These are phyloP conservation scores for Momotus momota DNA, from an alignment of 2,797 vertebrate genomes.

Conservation along the genomic window DNA sequence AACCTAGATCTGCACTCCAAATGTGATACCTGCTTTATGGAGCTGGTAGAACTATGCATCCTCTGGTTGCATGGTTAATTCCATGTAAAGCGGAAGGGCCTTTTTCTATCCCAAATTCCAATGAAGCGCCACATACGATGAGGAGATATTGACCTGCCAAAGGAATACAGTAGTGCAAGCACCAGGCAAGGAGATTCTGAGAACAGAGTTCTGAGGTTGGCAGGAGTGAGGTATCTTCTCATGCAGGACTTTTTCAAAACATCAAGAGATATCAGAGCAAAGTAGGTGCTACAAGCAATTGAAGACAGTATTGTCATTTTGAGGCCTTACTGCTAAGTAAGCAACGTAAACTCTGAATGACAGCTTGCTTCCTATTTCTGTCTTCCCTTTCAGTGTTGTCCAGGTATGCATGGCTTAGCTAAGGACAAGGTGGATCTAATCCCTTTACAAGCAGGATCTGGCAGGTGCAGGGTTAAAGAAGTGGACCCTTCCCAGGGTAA, in stretches of 20 bases:
- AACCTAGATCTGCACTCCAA: background rate
- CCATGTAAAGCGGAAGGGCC: background rate
- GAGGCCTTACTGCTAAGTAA: background rate
- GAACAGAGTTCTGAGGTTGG: background rate
- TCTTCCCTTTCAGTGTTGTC: background rate
- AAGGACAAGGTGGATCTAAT: background rate
- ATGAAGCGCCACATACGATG: background rate
- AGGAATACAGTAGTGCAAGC: background rate
- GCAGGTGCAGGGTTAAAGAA: background rate
- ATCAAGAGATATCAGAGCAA: background rate
- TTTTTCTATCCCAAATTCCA: background rate
- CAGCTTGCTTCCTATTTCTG: background rate
- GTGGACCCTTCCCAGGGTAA: background rate
- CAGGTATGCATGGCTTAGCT: fast-evolving
- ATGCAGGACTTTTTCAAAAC: background rate
- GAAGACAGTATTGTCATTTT: background rate
- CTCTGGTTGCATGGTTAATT: background rate
- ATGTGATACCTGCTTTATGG: background rate
- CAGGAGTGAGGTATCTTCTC: background rate
- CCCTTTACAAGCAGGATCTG: background rate
- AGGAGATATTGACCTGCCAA: background rate
- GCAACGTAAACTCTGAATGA: background rate
- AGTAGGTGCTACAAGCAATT: background rate
- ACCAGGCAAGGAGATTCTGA: background rate
- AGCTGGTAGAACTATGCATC: background rate